Evolutionary conservation across 2,113 vertebrate genomes (phyloP).

Genomic region (Lophochroa leadbeateri): DNA sequence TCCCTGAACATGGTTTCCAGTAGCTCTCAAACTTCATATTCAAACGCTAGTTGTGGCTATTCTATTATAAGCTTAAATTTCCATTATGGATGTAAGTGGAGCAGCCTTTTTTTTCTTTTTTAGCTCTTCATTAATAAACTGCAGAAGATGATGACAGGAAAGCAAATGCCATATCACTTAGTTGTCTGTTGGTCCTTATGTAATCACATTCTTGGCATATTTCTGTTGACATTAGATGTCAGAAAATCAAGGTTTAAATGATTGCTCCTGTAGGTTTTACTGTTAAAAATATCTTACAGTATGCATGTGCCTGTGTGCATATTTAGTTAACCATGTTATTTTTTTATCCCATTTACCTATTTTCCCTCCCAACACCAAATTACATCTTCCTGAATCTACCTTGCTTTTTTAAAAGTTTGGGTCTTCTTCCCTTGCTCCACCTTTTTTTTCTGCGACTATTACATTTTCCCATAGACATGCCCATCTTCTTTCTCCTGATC

Average conservation of each 20-base stretch:
- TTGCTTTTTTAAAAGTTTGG: background rate
- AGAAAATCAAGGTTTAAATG: constrained; percentile 58
- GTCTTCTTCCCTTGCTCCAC: background rate
- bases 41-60: background rate
- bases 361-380: background rate
- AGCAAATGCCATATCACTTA: constrained; percentile 40
- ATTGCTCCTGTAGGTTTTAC: constrained; percentile 55
- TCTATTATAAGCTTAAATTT: constrained; percentile 10
- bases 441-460: background rate
- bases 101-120: background rate
- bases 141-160: constrained; percentile 57
- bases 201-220: constrained; percentile 44
- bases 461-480: background rate
- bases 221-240: constrained; percentile 48
- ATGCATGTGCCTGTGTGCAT: background rate
- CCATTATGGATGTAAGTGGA: constrained; percentile 15
- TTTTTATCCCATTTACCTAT: constrained; percentile 29
- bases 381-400: background rate
- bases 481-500: background rate
- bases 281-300: constrained; percentile 46
- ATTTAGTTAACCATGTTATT: background rate
- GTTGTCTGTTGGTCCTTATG: constrained; percentile 57
- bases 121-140: constrained; percentile 45
- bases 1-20: constrained; percentile 30
- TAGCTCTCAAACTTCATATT: background rate